Conservation (phyloP, 2,113 vertebrate genomes). For the Boulengeromyrus knoepffleri region DNA sequence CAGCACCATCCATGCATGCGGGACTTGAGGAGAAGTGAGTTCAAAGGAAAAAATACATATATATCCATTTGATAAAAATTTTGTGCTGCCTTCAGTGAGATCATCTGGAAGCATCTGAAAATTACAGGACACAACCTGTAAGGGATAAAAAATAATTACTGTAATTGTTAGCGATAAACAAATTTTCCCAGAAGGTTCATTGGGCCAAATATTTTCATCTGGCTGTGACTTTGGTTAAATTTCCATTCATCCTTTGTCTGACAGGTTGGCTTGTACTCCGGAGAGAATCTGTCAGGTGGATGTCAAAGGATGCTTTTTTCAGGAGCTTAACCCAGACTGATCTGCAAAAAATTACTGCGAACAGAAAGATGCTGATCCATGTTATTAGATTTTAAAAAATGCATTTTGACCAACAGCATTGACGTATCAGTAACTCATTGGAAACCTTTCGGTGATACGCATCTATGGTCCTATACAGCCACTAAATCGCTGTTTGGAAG, state of each 20-base stretch:
- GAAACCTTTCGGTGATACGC: no score
- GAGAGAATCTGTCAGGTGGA: neutral
- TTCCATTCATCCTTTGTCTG: neutral
- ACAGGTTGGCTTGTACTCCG: neutral
- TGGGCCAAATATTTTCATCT: neutral
- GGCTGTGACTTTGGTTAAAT: neutral
- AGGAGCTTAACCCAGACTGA: neutral
- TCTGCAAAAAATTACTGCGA: neutral
- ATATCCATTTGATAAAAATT: neutral
- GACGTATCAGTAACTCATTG: neutral
- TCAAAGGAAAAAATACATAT: neutral
- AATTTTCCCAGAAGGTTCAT: neutral
- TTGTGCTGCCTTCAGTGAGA: neutral
- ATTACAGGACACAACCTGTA: neutral
- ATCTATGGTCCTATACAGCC: neutral
- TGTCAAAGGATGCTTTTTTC: neutral
- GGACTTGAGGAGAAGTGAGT: neutral
- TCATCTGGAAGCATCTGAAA: neutral
- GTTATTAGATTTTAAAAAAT: neutral
- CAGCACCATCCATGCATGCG: neutral
- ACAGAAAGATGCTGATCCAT: neutral
- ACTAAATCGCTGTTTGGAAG: neutral
- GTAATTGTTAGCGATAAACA: neutral
- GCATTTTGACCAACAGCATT: neutral
- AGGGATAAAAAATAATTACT: neutral